phyloP scores from a whole-genome alignment of 2,113 vertebrate species.

The Erpornis zantholeuca region DNA sequence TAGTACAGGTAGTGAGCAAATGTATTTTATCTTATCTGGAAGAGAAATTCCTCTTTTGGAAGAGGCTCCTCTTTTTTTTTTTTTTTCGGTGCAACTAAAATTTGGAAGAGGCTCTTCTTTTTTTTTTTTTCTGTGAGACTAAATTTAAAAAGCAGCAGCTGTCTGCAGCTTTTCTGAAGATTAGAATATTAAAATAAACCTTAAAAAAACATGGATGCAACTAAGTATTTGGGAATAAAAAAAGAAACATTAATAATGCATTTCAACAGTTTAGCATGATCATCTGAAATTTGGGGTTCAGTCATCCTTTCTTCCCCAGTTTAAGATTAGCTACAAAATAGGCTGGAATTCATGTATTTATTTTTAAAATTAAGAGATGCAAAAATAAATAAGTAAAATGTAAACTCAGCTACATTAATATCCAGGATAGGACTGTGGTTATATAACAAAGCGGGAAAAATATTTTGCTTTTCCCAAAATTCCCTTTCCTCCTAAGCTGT shows the following conservation, averaged over 20 bases:
- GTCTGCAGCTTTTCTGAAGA: background rate
- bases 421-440: background rate
- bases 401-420: background rate
- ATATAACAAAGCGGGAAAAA: background rate
- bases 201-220: background rate
- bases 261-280: background rate
- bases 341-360: background rate
- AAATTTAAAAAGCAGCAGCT: background rate
- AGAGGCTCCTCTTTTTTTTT: background rate
- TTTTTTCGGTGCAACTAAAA: background rate
- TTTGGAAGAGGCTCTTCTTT: background rate
- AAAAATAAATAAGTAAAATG: background rate
- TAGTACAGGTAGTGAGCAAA: background rate
- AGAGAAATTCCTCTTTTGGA: background rate
- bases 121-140: background rate
- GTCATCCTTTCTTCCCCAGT: background rate
- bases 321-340: background rate
- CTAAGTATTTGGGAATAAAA: background rate
- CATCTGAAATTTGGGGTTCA: background rate
- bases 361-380: background rate
- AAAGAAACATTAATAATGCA: background rate
- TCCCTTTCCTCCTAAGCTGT: background rate
- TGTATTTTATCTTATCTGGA: background rate
- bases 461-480: background rate
- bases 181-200: background rate